A percentile compares a stretch with the other conserved stretches of the same genome.
Conservation (phyloP, 2,888 invertebrate species). For the Drosophila kuntzei region DNA sequence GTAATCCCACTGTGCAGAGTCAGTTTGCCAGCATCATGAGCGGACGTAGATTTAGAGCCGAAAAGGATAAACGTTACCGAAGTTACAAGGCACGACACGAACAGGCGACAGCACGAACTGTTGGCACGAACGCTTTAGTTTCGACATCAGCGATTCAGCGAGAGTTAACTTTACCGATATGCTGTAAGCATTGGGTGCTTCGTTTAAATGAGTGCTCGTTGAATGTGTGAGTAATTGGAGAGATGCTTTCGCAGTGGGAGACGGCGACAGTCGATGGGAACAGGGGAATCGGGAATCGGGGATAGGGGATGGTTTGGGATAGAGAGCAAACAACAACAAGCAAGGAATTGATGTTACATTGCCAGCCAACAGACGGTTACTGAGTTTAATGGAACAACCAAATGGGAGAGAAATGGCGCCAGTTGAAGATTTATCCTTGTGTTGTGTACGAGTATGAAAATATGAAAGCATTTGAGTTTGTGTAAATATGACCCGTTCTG, state of each 20-base stretch:
- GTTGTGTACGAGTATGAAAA: constrained; percentile 47
- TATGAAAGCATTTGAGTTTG: constrained; percentile 75
- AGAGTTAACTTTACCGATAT: constrained; percentile 78
- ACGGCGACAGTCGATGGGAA: background rate
- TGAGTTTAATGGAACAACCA: constrained; percentile 60
- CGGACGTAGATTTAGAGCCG: constrained; percentile 41
- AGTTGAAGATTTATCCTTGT: constrained; percentile 70
- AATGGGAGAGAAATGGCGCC: constrained; percentile 76
- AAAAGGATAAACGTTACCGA: constrained; percentile 68
- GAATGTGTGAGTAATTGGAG: constrained; percentile 80
- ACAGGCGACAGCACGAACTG: constrained; percentile 35
- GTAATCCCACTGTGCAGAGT: constrained; percentile 53
- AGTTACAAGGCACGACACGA: constrained; percentile 53
- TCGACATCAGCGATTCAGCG: constrained; percentile 55
- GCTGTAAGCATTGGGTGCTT: constrained; percentile 79
- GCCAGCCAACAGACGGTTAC: constrained; percentile 60
- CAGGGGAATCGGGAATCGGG: background rate
- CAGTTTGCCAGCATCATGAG: constrained; percentile 44
- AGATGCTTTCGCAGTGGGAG: constrained; percentile 45
- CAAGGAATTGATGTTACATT: constrained; percentile 62
- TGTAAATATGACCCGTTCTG: constrained; percentile 58
- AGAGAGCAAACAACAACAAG: constrained; percentile 74
- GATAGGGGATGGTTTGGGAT: constrained; percentile 15
- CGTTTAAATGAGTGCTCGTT: constrained; percentile 81
- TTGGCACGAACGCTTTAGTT: constrained; percentile 21